These are phyloP conservation scores for Phodopus roborovskii DNA, from an alignment of 2,113 vertebrate genomes.

Conservation along the genomic window DNA sequence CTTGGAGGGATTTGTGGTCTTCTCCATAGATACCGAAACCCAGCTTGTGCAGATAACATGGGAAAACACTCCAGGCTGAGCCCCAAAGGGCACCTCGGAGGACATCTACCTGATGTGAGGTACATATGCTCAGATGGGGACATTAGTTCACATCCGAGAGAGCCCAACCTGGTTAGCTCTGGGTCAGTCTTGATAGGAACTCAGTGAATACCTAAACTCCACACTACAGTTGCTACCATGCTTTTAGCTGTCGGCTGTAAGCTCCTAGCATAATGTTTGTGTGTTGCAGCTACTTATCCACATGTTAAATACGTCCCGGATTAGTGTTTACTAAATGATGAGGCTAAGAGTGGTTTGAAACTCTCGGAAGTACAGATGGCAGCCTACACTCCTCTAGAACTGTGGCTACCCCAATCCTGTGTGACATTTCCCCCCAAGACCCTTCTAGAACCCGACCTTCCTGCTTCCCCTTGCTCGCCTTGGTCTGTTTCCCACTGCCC, in stretches of 20 bases:
- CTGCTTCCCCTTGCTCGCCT: too few species aligned
- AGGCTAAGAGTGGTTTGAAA: background rate
- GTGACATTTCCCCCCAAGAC: accelerated
- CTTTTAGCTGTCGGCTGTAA: background rate
- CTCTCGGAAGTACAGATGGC: background rate
- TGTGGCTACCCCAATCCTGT: background rate
- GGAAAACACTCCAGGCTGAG: background rate
- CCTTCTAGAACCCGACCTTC: background rate
- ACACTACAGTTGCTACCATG: background rate
- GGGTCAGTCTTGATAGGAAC: background rate
- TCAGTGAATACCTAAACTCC: background rate
- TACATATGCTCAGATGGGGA: background rate
- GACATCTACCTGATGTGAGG: background rate
- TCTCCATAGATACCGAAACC: background rate
- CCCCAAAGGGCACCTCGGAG: background rate
- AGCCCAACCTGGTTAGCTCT: background rate
- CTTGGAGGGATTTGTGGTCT: background rate
- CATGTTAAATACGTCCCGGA: background rate
- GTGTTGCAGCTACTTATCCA: background rate
- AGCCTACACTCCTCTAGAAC: background rate
- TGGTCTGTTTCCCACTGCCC: background rate
- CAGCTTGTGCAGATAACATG: too few species aligned
- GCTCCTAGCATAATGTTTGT: background rate
- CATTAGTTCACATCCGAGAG: background rate
- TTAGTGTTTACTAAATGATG: background rate